Evolutionary conservation across 2,797 vertebrate species (phyloP), one percentile per base, ranked within the genome.

Genomic region (Thalassophryne amazonica): DNA sequence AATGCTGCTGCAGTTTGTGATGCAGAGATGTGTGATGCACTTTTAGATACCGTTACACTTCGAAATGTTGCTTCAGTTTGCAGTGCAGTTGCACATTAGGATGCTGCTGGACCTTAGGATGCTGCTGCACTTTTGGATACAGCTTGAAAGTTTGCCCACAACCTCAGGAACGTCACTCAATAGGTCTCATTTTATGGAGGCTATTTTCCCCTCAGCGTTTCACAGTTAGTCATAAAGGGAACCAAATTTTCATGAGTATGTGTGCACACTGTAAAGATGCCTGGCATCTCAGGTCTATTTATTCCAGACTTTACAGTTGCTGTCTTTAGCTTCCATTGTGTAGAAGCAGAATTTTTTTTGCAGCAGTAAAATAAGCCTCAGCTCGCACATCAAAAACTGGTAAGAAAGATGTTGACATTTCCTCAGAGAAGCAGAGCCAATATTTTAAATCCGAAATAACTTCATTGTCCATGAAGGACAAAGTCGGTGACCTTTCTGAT

Each of bases 131-230:
- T 21, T 7, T n/a, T n/a, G 69, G 64, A 73, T 27, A 32, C 17
- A 46, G 35, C 25, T n/a, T 25, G 24, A 39, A 52, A 18, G 39
- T 66, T 68, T 75, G 64, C 64, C 62, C 76, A 27, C 37, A 51
- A 55, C 63, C 68, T 60, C 40, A 1, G 53, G 49, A 58, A 68
- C n/a, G 10, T 59, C 22, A 18, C 38, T 65, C 43, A 64, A 49
- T 58, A 56, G 53, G 62, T 72, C 67, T 67, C 23, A 52, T 66
- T 81, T 48, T 47, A 64, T 22, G 58, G 30, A 42, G 40, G 56
- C 62, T 72, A 47, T 78, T 80, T 73, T 67, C 64, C n/a, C 63
- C 46, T 35, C 38, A 25, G 11, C 39, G 40, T 76, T 71, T 65
- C 48, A 54, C 39, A 24, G 6, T 41, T 22, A 29, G 9, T 32